Evolutionary conservation across 2,113 vertebrate genomes (phyloP).

Genomic region (Passerina amoena): DNA sequence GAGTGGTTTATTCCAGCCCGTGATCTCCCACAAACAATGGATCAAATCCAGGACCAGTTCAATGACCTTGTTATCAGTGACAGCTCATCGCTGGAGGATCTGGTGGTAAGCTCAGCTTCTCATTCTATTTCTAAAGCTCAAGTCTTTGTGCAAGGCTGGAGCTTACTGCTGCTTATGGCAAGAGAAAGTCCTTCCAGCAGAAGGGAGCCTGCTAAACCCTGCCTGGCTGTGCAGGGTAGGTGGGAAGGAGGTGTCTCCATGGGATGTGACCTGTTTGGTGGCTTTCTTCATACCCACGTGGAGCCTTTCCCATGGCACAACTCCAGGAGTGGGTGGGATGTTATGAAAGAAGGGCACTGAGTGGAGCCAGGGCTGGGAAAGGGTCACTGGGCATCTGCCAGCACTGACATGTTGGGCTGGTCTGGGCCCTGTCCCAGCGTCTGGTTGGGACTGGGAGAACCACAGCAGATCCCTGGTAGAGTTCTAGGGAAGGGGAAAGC

Average conservation of each 20-base stretch:
- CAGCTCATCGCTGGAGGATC: constrained; percentile 79
- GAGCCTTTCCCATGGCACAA: background rate
- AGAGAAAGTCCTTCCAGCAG: background rate
- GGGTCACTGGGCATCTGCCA: background rate
- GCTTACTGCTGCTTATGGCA: background rate
- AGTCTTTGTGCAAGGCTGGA: background rate
- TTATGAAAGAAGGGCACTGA: background rate
- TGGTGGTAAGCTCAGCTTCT: constrained; percentile 79
- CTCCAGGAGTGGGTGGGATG: background rate
- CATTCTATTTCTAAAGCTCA: background rate
- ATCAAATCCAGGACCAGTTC: constrained; percentile 87
- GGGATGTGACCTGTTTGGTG: background rate
- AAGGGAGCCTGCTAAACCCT: background rate
- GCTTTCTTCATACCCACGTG: background rate
- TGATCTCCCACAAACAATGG: constrained; percentile 85
- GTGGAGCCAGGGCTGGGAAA: background rate
- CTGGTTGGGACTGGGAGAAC: background rate
- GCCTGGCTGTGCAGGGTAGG: background rate
- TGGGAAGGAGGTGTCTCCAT: background rate
- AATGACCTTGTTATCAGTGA: constrained; percentile 85
- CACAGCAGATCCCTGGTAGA: background rate
- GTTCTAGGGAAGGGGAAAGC: background rate
- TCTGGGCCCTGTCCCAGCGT: background rate
- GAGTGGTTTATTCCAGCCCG: constrained; percentile 94
- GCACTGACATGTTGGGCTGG: accelerated